These are phyloP conservation scores for Leuctra nigra DNA, from an alignment of 2,888 invertebrate species.

Conservation along the genomic window DNA sequence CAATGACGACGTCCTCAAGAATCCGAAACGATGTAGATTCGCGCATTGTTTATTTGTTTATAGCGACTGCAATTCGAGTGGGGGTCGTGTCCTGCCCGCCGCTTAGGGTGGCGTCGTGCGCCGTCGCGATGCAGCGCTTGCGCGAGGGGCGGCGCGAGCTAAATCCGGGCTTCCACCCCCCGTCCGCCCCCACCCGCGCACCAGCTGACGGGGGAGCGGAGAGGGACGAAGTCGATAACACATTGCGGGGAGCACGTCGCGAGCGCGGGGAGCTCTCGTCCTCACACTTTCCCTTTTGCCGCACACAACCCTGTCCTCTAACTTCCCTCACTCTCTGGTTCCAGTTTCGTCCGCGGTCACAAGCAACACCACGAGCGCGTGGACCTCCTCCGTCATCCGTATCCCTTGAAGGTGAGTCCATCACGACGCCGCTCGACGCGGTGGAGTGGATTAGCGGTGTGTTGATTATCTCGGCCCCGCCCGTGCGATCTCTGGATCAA, in stretches of 20 bases:
- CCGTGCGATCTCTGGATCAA: neutral
- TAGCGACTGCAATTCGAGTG: constrained; percentile 18
- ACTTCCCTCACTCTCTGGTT: neutral
- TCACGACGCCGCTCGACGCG: neutral
- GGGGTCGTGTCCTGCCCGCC: constrained; percentile 32
- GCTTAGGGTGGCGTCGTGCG: constrained; percentile 41
- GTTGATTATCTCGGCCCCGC: constrained; percentile 4
- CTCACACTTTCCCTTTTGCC: constrained; percentile 13
- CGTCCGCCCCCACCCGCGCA: constrained; percentile 1
- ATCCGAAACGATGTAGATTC: no score
- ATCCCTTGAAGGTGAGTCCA: constrained; percentile 39
- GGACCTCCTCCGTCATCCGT: constrained; percentile 40
- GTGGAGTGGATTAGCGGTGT: neutral
- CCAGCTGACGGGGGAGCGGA: constrained; percentile 28
- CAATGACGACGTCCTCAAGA: no score
- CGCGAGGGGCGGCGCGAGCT: constrained; percentile 41
- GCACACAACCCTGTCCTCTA: neutral
- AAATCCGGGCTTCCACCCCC: constrained; percentile 7
- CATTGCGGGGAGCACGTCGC: no score
- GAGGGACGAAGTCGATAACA: constrained; percentile 38
- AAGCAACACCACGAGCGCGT: constrained; percentile 32
- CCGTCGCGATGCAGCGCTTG: constrained; percentile 46
- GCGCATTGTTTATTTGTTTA: constrained; percentile 14
- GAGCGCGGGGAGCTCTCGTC: constrained; percentile 41
- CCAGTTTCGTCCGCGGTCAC: constrained; percentile 1